phyloP scores from a whole-genome alignment of 2,888 invertebrate species.

The Pachymerium ferrugineum region DNA sequence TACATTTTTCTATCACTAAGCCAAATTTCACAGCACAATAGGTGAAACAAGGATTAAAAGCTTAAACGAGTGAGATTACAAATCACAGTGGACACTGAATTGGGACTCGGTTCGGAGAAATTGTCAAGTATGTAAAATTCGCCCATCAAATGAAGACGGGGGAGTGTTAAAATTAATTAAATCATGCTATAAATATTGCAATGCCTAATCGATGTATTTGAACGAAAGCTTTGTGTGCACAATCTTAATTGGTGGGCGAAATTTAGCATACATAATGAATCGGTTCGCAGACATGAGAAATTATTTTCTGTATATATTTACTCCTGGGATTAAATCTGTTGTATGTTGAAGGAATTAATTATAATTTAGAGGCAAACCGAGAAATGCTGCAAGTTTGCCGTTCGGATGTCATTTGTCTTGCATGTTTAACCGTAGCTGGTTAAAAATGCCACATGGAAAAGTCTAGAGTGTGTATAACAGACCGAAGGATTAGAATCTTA shows the following conservation, averaged over 20 bases:
- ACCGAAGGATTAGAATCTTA: slow-evolving; percentile 7
- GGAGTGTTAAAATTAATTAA: neutral
- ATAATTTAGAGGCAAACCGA: neutral
- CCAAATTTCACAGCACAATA: neutral
- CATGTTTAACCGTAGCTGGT: neutral
- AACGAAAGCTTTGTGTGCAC: neutral
- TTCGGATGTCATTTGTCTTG: neutral
- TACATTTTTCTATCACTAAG: neutral
- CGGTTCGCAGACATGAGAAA: neutral
- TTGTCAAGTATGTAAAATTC: too few relatives aligned
- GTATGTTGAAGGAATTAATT: neutral
- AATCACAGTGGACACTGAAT: neutral
- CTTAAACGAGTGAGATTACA: neutral
- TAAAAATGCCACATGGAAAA: neutral
- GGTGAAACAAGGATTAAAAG: neutral
- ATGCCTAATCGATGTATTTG: neutral
- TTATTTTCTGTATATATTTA: neutral
- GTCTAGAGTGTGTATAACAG: neutral
- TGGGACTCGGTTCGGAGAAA: too few relatives aligned
- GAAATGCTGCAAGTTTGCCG: neutral
- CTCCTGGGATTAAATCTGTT: neutral
- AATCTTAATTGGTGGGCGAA: neutral
- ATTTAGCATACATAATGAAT: neutral
- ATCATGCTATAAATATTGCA: neutral
- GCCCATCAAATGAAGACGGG: too few relatives aligned